Base-by-base conservation (phyloP, 1,140 invertebrate genomes). In the Riptortus pedestris region DNA sequence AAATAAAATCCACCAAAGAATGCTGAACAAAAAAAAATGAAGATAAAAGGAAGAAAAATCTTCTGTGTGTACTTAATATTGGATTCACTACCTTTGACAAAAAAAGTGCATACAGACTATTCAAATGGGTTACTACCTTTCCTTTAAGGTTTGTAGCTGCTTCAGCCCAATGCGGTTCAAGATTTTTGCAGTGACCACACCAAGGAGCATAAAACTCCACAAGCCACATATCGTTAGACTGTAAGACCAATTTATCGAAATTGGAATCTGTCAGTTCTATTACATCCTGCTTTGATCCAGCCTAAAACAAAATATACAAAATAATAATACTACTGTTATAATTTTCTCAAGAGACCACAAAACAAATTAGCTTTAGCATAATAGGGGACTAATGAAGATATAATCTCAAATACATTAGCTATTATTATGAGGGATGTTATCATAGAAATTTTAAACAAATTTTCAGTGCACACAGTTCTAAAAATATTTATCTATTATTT, bases 141-240 rank as follows among this genome's bases (percentile, higher is more conserved):
- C 95, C 96, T 77, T 96, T 96, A 1, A 99, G 79, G 73, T 96
- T 85, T 26, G 86, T 84, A 45, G 97, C 96, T 38, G 96, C 96
- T 73, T 87, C 83, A 18, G 87, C 88, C 83, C 83, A 86, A 65
- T 85, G 79, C 22, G 91, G 87, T 33, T 85, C 87, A 27, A 93
- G 76, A 58, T 80, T 80, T 71, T 91, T 82, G 73, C 91, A 92
- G 72, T 93, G 90, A 27, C 87, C 87, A 76, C 89, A 94, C 93
- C 93, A 96, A 0, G 92, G 92, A 0, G 93, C 93, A 77, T 82
- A 96, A 75, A 95, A 96, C 73, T 94, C 91, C n/a, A 96, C 87
- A 55, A 96, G 77, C 92, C 92, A 96, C 51, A 96, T 76, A 70
- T 86, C 82, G 77, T 95, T 88, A 68, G 88, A 84, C 67, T 91